These are phyloP conservation scores for Orchesellides sinensis DNA, from an alignment of 2,888 invertebrate genomes.

Conservation along the genomic window DNA sequence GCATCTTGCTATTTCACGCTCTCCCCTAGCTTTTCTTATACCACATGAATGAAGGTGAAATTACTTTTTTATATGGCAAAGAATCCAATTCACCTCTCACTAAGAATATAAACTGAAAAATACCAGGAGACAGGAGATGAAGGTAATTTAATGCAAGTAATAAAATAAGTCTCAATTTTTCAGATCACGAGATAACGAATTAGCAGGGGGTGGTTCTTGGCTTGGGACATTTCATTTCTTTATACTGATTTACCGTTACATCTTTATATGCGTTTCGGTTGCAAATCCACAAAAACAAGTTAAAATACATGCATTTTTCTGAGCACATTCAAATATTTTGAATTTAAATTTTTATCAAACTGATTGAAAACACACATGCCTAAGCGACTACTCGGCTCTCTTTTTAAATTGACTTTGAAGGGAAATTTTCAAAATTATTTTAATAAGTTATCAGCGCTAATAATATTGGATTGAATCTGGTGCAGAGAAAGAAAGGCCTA, in stretches of 20 bases:
- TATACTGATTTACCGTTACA: too few species aligned
- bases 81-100: not conserved
- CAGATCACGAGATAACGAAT: constrained; percentile 49
- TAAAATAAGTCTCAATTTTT: constrained; percentile 55
- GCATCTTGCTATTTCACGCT: too few species aligned
- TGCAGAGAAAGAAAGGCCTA: not conserved
- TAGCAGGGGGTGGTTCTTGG: not conserved
- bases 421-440: not conserved
- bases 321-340: not conserved
- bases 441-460: not conserved
- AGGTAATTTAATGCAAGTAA: constrained; percentile 63
- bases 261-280: too few species aligned
- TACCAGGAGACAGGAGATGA: constrained; percentile 2
- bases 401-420: too few species aligned
- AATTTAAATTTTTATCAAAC: too few species aligned
- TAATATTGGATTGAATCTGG: too few species aligned
- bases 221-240: too few species aligned
- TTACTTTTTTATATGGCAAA: not conserved
- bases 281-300: too few species aligned
- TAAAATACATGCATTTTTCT: too few species aligned
- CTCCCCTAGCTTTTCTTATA: not conserved
- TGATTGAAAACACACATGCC: too few species aligned
- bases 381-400: too few species aligned
- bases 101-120: not conserved
- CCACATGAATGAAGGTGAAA: too few species aligned